Percentiles rank a stretch among this genome's conserved stretches.
Evolutionary conservation across 1,140 invertebrate genomes (phyloP).

Genomic region (Drosophila neocordata): DNA sequence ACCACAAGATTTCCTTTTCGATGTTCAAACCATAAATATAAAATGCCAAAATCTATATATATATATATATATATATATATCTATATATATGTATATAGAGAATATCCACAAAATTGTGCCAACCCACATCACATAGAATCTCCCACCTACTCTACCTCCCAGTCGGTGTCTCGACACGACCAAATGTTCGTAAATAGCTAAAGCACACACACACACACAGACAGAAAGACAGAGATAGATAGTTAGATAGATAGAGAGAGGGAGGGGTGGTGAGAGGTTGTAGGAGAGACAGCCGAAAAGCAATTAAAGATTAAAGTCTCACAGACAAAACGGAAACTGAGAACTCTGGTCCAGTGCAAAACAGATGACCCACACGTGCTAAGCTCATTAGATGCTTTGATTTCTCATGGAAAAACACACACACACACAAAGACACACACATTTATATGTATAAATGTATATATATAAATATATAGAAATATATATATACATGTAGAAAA

Average conservation of each 20-base stretch:
- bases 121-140: not conserved
- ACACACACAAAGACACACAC: not conserved
- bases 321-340: not conserved
- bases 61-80: not conserved
- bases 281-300: constrained; percentile 37
- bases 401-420: constrained; percentile 38
- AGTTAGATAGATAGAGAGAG: not conserved
- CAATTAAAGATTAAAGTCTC: constrained; percentile 73
- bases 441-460: not conserved
- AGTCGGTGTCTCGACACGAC: not conserved
- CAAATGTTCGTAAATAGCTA: constrained; percentile 16
- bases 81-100: not conserved
- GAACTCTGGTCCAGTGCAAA: constrained; percentile 26
- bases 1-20: constrained; percentile 8
- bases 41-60: constrained; percentile 8
- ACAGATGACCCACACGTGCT: constrained; percentile 74
- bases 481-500: constrained; percentile 1
- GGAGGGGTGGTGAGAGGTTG: not conserved
- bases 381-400: constrained; percentile 73
- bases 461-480: not conserved
- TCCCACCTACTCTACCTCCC: too few species aligned
- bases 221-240: not conserved
- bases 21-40: constrained; percentile 19
- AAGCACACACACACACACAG: constrained; percentile 1
- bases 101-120: not conserved